These are phyloP conservation scores for Tipula helvola DNA, from an alignment of 2,888 invertebrate genomes.

Conservation along the genomic window DNA sequence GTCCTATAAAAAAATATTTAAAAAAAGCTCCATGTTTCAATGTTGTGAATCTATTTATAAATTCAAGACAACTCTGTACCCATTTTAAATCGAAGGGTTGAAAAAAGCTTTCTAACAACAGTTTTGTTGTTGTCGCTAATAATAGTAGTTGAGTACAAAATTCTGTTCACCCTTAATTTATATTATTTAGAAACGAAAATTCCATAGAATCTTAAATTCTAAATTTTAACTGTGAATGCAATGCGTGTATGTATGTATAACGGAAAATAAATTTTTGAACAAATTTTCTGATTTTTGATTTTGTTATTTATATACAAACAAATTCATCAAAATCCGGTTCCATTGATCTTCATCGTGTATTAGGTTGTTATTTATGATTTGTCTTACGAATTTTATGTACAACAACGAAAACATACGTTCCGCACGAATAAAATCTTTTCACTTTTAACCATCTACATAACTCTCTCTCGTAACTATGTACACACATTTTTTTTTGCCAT, in stretches of 20 bases:
- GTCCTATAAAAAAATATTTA: too few species aligned
- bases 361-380: background rate
- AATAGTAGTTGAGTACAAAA: background rate
- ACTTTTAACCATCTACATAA: background rate
- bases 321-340: background rate
- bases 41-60: background rate
- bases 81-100: background rate
- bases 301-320: background rate
- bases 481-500: background rate
- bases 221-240: background rate
- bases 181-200: background rate
- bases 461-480: background rate
- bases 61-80: background rate
- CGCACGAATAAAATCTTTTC: background rate
- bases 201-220: background rate
- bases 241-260: background rate
- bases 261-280: background rate
- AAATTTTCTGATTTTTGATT: background rate
- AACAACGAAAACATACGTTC: background rate
- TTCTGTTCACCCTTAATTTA: background rate
- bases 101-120: background rate
- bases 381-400: background rate
- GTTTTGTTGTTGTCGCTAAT: background rate
- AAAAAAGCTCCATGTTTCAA: background rate
- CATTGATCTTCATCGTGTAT: background rate